Percentiles rank a stretch among this genome's conserved stretches.
Evolutionary conservation across 1,140 invertebrate species (phyloP).

Genomic region (Aphaenogaster ashmeadi): DNA sequence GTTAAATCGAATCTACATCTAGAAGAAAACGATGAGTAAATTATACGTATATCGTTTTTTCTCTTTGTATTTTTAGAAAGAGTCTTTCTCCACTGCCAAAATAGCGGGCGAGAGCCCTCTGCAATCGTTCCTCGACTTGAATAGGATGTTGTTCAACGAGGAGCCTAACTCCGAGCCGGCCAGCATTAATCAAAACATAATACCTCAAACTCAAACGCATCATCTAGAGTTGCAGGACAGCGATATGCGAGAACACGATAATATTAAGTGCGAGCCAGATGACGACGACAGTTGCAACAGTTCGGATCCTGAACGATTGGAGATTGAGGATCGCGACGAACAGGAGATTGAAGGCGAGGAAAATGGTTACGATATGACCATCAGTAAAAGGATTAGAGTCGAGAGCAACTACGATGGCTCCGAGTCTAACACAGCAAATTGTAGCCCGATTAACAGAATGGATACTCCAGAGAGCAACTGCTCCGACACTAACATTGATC

Average conservation of each 20-base stretch:
- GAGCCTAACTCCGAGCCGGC: constrained; percentile 83
- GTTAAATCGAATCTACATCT: neutral
- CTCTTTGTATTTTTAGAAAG: constrained; percentile 78
- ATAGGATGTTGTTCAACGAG: constrained; percentile 85
- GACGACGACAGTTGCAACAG: constrained; percentile 87
- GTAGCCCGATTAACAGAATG: constrained; percentile 86
- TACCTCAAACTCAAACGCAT: constrained; percentile 85
- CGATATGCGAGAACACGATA: constrained; percentile 77
- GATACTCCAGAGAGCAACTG: constrained; percentile 88
- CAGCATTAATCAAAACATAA: constrained; percentile 86
- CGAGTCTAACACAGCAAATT: constrained; percentile 78
- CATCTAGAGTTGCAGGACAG: constrained; percentile 80
- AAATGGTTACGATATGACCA: constrained; percentile 86
- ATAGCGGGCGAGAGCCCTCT: constrained; percentile 82
- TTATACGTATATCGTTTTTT: neutral
- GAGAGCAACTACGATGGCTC: constrained; percentile 79
- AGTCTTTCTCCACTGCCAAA: constrained; percentile 86
- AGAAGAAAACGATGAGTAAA: neutral
- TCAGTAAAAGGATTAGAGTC: constrained; percentile 79
- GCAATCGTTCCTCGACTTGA: constrained; percentile 85
- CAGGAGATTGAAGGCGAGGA: constrained; percentile 83
- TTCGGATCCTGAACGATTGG: constrained; percentile 88
- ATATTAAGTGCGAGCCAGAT: constrained; percentile 83
- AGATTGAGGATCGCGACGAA: constrained; percentile 86
- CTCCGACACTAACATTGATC: constrained; percentile 88